A percentile compares a stretch with the other conserved stretches of the same genome.
Conservation (phyloP, 2,113 vertebrate genomes). For the Siniperca chuatsi region DNA sequence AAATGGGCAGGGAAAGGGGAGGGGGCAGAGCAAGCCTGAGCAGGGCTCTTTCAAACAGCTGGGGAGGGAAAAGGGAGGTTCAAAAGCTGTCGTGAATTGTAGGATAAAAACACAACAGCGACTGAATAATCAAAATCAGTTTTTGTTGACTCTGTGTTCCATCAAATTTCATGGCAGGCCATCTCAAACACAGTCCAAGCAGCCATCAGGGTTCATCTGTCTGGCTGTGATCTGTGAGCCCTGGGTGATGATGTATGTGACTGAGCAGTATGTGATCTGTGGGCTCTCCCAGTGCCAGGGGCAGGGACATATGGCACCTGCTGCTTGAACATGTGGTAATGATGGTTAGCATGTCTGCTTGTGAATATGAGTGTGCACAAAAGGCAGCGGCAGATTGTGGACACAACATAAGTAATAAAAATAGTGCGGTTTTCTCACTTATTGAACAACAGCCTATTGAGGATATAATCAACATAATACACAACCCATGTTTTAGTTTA, state of each 20-base stretch:
- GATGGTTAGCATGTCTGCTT: conserved; percentile 55
- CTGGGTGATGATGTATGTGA: conserved; percentile 75
- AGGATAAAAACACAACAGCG: conserved; percentile 17
- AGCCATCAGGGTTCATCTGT: conserved; percentile 72
- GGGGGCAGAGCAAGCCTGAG: conserved; percentile 67
- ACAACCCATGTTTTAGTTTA: conserved; percentile 60
- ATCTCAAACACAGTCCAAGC: conserved; percentile 51
- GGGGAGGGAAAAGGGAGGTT: conserved; percentile 51
- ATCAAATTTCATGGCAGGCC: conserved; percentile 22
- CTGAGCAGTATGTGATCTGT: conserved; percentile 75
- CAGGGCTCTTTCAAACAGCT: conserved; percentile 93
- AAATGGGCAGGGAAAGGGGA: conserved; percentile 80
- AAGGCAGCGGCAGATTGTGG: conserved; percentile 43
- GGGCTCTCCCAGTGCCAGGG: conserved; percentile 62
- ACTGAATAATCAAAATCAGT: conserved; percentile 16
- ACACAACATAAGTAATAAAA: conserved; percentile 39
- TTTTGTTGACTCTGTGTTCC: conserved; percentile 10
- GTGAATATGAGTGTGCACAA: conserved; percentile 4
- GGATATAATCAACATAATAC: background rate
- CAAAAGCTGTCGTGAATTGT: conserved; percentile 10
- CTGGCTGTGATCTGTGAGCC: conserved; percentile 72
- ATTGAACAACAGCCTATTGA: conserved; percentile 15
- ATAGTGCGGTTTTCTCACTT: conserved; percentile 22
- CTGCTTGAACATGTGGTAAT: conserved; percentile 77
- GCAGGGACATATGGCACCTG: conserved; percentile 78